Conservation (phyloP, 92 coral and sea anemone species). For the Heteractis magnifica region DNA sequence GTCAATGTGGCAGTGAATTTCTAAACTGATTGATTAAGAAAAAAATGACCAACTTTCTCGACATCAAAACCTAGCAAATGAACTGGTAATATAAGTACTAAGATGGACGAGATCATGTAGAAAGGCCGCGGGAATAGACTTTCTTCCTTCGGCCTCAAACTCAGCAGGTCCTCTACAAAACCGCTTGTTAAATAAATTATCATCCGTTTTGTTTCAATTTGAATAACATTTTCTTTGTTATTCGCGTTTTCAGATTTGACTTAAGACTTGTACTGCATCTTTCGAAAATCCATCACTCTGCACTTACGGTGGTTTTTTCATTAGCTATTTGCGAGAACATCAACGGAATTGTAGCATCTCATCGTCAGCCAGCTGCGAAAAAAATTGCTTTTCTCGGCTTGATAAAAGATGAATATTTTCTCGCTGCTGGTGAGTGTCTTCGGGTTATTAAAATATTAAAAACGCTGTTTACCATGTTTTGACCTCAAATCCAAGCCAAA, state of each 20-base stretch:
- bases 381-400: slow-evolving; percentile 3
- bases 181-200: slow-evolving; percentile 5
- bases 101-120: too few species aligned
- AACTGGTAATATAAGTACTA: not conserved
- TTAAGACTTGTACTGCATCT: not conserved
- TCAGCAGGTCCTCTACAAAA: not conserved
- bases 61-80: too few species aligned
- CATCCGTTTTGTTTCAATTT: not conserved
- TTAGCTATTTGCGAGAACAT: not conserved
- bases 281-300: not conserved
- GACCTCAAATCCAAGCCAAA: not conserved
- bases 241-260: not conserved
- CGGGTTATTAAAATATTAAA: not conserved
- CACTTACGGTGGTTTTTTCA: not conserved
- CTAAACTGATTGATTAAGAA: too few species aligned
- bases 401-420: slow-evolving; percentile 1
- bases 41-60: too few species aligned
- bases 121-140: too few species aligned
- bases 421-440: not conserved
- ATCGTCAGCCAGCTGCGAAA: not conserved
- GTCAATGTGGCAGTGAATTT: too few species aligned
- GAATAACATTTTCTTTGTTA: not conserved
- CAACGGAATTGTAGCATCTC: not conserved
- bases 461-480: not conserved
- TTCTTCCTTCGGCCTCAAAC: too few species aligned